Evolutionary conservation across 2,797 vertebrate genomes (phyloP).

Genomic region (Buphagus erythrorhynchus): DNA sequence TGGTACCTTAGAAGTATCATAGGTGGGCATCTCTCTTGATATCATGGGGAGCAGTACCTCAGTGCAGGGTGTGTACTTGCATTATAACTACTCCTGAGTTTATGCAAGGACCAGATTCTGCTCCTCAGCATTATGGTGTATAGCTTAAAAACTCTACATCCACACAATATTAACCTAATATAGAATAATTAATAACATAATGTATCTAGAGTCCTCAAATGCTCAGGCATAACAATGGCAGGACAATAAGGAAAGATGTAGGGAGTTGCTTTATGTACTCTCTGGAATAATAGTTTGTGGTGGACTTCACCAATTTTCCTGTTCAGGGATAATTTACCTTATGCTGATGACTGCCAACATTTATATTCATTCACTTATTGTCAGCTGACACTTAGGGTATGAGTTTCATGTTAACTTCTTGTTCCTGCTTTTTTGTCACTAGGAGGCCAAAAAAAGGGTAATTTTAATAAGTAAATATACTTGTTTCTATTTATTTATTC

Average conservation of each 20-base stretch:
- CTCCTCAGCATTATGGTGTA: fast-evolving
- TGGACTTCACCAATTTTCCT: neutral
- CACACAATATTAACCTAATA: neutral
- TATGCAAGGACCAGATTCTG: neutral
- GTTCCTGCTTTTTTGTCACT: neutral
- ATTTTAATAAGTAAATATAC: neutral
- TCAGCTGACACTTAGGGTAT: neutral
- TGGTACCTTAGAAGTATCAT: neutral
- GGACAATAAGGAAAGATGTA: neutral
- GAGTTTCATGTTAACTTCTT: neutral
- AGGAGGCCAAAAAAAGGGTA: neutral
- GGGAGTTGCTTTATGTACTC: neutral
- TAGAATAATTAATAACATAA: neutral
- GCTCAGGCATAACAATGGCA: neutral
- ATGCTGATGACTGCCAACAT: neutral
- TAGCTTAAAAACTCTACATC: neutral
- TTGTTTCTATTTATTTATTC: neutral
- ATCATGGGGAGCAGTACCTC: neutral
- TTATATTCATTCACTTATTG: neutral
- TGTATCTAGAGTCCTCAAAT: neutral
- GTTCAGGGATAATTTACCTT: neutral
- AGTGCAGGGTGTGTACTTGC: neutral
- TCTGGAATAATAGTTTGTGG: neutral
- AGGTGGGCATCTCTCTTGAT: no score
- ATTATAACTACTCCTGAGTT: neutral